Evolutionary conservation across 2,797 vertebrate species (phyloP).

Genomic region (Sylvia borin): DNA sequence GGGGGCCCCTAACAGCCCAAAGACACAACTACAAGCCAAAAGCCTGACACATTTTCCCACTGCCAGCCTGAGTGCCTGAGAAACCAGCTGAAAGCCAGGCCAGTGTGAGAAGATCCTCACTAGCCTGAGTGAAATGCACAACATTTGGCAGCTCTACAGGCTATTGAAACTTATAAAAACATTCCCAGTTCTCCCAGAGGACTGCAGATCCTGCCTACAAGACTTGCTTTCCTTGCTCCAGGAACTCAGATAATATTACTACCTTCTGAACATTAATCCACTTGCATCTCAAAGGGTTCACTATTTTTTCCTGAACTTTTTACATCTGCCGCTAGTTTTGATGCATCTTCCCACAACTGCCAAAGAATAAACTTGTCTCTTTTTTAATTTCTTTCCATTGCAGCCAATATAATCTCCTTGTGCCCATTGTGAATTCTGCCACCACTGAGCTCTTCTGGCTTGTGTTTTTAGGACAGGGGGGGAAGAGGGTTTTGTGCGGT

Average conservation of each 20-base stretch:
- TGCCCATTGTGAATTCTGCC: neutral
- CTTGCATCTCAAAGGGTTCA: neutral
- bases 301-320: neutral
- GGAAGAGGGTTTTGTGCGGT: slow-evolving; percentile 52
- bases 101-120: neutral
- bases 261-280: neutral
- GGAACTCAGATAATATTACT: neutral
- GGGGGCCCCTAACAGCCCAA: neutral
- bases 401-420: neutral
- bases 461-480: slow-evolving; percentile 23
- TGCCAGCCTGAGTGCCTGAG: neutral
- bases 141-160: neutral
- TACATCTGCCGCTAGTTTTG: neutral
- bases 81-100: neutral
- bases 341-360: neutral
- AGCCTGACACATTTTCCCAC: neutral
- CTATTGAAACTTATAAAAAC: slow-evolving; percentile 1
- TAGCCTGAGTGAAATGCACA: neutral
- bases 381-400: neutral
- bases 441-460: slow-evolving; percentile 4
- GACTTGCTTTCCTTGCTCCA: neutral
- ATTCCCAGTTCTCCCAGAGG: neutral
- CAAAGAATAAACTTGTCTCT: neutral
- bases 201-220: neutral
- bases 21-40: neutral